Conservation (phyloP, 1,140 invertebrate species). For the Episyrphus balteatus region DNA sequence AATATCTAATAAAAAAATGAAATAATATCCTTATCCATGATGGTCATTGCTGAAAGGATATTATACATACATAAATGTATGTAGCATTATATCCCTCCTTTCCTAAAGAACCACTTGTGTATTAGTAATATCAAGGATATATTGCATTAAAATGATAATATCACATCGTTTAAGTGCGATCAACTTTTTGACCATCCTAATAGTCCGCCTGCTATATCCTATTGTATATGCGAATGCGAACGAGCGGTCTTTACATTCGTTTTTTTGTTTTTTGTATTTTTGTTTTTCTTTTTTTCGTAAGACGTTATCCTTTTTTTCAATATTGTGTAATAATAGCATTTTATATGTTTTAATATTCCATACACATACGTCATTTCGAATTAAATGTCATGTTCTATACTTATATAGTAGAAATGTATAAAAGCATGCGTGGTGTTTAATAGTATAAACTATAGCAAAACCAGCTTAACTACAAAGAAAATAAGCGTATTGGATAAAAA, state of each 20-base stretch:
- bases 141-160: constrained; percentile 35
- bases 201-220: background rate
- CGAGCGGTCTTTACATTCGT: background rate
- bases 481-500: too few relatives aligned
- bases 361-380: constrained; percentile 35
- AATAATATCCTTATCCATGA: too few relatives aligned
- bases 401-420: constrained; percentile 14
- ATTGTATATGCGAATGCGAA: background rate
- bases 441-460: too few relatives aligned
- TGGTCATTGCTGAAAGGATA: too few relatives aligned
- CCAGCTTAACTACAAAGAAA: too few relatives aligned
- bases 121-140: background rate
- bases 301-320: background rate
- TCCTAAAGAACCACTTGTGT: too few relatives aligned
- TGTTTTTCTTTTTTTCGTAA: background rate
- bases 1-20: too few relatives aligned
- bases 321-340: constrained; percentile 1
- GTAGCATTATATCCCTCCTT: too few relatives aligned
- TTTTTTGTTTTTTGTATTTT: background rate
- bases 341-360: constrained; percentile 28
- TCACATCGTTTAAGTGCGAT: background rate
- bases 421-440: background rate
- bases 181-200: too few relatives aligned
- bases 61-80: too few relatives aligned
- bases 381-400: constrained; percentile 20